Evolutionary conservation across 2,888 invertebrate species (phyloP).

Genomic region (Agonopterix heracliana): DNA sequence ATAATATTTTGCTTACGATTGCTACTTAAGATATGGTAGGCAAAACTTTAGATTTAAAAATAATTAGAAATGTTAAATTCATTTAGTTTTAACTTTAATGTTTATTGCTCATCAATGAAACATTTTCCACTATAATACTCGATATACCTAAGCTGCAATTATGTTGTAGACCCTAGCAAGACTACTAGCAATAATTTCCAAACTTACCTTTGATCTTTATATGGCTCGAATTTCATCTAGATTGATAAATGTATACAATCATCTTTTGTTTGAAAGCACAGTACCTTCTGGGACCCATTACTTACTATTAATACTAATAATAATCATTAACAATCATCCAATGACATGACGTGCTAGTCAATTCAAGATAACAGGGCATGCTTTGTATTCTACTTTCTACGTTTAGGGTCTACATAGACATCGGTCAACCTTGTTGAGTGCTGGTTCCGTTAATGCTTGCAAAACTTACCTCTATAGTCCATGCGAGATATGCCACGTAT

Average conservation of each 20-base stretch:
- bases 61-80: too few relatives aligned
- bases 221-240: conserved; percentile 34
- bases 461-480: too few relatives aligned
- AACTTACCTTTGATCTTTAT: conserved; percentile 19
- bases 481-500: too few relatives aligned
- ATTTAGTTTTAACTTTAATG: conserved; percentile 8
- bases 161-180: conserved; percentile 28
- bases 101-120: conserved; percentile 12
- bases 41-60: too few relatives aligned
- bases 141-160: conserved; percentile 19
- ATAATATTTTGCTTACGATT: too few relatives aligned
- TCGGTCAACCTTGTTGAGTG: too few relatives aligned
- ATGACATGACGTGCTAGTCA: conserved; percentile 41
- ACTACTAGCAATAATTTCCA: conserved; percentile 17
- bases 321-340: conserved; percentile 5
- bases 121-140: conserved; percentile 26
- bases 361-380: conserved; percentile 25
- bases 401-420: too few relatives aligned
- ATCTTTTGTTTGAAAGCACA: conserved; percentile 31
- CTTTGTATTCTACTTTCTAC: conserved; percentile 11
- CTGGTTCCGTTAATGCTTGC: too few relatives aligned
- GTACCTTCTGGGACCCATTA: conserved; percentile 31
- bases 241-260: neutral
- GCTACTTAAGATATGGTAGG: too few relatives aligned
- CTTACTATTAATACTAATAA: conserved; percentile 7